Conservation (phyloP, 2,797 vertebrate species). For the Fratercula arctica region DNA sequence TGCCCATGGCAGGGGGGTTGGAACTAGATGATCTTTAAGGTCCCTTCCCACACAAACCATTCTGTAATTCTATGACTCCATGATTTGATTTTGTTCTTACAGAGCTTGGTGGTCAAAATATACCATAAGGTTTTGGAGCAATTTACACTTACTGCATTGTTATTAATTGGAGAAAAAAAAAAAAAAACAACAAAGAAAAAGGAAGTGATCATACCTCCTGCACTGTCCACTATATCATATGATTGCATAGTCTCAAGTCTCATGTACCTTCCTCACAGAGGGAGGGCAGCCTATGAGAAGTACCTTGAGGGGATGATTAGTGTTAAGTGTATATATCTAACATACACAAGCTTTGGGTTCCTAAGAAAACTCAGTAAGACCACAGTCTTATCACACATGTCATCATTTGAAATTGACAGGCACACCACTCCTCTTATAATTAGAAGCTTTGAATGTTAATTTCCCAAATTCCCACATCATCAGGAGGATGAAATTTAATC, state of each 20-base stretch:
- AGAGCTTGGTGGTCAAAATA: background rate
- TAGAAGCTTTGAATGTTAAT: conserved; percentile 38
- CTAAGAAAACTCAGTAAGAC: conserved; percentile 1
- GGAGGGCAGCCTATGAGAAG: background rate
- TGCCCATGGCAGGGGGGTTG: too few species aligned
- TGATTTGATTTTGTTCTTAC: background rate
- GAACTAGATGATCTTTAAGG: too few species aligned
- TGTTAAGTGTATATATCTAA: background rate
- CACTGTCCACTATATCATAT: background rate
- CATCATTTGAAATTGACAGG: conserved; percentile 10
- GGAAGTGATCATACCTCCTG: rapidly evolving
- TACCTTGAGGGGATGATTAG: background rate
- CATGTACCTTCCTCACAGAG: background rate
- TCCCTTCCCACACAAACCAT: too few species aligned
- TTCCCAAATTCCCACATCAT: conserved; percentile 10
- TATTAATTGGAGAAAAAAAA: background rate
- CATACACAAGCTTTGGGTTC: background rate
- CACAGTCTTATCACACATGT: background rate
- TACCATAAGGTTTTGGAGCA: background rate
- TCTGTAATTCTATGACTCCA: background rate
- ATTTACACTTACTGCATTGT: background rate
- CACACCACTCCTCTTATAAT: background rate
- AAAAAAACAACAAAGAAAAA: background rate
- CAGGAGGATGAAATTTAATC: conserved; percentile 1
- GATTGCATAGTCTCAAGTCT: background rate